Evolutionary conservation across 2,113 vertebrate genomes (phyloP).

Genomic region (Corythaixoides concolor): DNA sequence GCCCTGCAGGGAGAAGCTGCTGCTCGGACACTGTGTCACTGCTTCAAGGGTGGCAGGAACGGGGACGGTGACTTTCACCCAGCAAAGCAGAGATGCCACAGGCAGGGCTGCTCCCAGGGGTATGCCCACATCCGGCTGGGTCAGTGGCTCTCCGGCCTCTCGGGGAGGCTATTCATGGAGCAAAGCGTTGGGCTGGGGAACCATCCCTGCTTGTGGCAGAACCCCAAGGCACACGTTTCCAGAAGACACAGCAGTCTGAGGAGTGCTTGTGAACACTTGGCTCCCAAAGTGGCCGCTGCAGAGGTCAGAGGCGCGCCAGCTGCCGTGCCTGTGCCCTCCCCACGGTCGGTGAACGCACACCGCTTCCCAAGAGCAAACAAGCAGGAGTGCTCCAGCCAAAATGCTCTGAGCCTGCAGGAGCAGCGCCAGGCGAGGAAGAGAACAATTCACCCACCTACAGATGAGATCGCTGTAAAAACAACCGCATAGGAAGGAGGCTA

Average conservation of each 20-base stretch:
- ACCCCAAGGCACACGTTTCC: accelerated
- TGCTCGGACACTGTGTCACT: not conserved
- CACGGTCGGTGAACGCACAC: not conserved
- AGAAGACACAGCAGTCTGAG: not conserved
- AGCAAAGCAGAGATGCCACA: not conserved
- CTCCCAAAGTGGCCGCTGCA: not conserved
- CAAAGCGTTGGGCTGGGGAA: accelerated
- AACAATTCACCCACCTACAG: conserved; percentile 44
- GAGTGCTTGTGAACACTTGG: not conserved
- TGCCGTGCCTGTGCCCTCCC: not conserved
- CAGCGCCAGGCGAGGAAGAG: not conserved
- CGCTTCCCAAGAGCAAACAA: not conserved
- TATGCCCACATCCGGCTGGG: not conserved
- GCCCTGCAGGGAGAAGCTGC: not conserved
- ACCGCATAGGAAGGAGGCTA: not conserved
- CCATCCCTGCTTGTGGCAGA: not conserved
- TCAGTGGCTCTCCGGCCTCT: not conserved
- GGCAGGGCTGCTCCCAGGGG: not conserved
- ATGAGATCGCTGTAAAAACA: not conserved
- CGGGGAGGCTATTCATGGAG: accelerated
- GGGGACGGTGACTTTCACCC: accelerated
- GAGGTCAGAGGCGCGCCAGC: not conserved
- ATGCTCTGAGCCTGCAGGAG: not conserved
- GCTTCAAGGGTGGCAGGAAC: accelerated
- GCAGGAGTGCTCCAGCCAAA: not conserved